Conservation (phyloP, 2,888 invertebrate genomes). For the Hecatera dysodea region DNA sequence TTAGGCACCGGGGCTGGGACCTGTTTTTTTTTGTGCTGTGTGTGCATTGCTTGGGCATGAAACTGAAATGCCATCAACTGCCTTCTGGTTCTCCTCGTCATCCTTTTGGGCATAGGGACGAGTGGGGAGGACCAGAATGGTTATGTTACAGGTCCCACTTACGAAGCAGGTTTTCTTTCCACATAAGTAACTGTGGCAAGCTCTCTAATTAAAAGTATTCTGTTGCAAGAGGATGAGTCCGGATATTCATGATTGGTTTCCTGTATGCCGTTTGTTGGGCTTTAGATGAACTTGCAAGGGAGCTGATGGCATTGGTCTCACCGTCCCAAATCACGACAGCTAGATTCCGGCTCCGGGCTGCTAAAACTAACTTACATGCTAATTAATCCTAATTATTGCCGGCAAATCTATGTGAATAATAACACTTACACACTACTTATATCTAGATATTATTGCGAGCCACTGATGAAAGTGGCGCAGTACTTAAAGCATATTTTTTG, state of each 20-base stretch:
- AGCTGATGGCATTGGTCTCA: neutral
- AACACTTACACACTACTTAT: constrained; percentile 14
- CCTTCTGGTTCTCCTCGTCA: neutral
- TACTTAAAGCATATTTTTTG: constrained; percentile 42
- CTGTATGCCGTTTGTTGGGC: neutral
- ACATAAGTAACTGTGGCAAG: neutral
- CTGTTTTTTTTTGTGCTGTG: neutral
- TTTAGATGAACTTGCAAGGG: neutral
- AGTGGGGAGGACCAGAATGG: neutral
- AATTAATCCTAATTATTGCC: constrained; percentile 3
- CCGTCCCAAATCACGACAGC: neutral
- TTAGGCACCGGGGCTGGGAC: neutral
- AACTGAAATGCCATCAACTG: constrained; percentile 1
- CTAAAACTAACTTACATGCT: constrained; percentile 21
- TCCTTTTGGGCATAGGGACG: neutral
- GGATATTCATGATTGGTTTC: neutral
- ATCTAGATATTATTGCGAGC: constrained; percentile 6
- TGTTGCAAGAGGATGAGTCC: neutral
- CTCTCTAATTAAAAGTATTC: neutral
- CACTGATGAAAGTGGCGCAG: constrained; percentile 18
- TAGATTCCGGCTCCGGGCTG: constrained; percentile 3
- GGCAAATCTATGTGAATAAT: constrained; percentile 36
- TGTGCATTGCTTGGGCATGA: constrained; percentile 5
- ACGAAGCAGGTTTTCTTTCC: neutral
- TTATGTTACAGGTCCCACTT: neutral